Evolutionary conservation across 2,888 invertebrate genomes (phyloP).

Genomic region (Ophioninae sp.): DNA sequence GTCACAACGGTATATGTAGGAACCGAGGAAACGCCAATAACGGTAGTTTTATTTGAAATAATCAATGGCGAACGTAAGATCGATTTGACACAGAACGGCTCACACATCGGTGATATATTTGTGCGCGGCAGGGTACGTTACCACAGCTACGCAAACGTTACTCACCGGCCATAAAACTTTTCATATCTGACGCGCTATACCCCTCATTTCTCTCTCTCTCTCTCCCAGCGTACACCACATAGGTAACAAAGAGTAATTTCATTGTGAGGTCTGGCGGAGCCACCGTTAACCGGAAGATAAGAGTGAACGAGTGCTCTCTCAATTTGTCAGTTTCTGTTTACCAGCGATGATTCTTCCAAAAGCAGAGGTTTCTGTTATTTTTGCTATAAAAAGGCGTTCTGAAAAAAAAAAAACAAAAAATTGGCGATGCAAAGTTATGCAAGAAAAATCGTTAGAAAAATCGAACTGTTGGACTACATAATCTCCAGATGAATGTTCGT

Average conservation of each 20-base stretch:
- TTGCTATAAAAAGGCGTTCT: not conserved
- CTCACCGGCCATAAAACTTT: slow-evolving; percentile 53
- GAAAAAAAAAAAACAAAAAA: not conserved
- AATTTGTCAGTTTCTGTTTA: slow-evolving; percentile 47
- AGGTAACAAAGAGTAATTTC: slow-evolving; percentile 28
- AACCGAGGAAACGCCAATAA: not conserved
- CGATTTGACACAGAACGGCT: slow-evolving; percentile 4
- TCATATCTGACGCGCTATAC: slow-evolving; percentile 34
- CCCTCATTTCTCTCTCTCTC: slow-evolving; percentile 13
- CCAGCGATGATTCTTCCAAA: slow-evolving; percentile 33
- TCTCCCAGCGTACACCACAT: slow-evolving; percentile 13
- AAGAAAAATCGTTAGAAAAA: not conserved
- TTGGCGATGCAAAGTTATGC: not conserved
- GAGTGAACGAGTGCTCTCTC: slow-evolving; percentile 33
- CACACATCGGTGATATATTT: not conserved
- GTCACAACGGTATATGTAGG: not conserved
- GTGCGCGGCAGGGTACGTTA: not conserved
- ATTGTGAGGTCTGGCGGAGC: slow-evolving; percentile 31
- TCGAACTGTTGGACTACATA: not conserved
- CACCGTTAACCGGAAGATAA: slow-evolving; percentile 40
- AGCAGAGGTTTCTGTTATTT: not conserved
- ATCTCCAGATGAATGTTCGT: not conserved
- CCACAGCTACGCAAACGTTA: slow-evolving; percentile 38
- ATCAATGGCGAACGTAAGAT: not conserved
- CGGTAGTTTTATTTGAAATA: not conserved